Conservation (phyloP, 2,888 invertebrate genomes). For the Drosophila vallismaia region DNA sequence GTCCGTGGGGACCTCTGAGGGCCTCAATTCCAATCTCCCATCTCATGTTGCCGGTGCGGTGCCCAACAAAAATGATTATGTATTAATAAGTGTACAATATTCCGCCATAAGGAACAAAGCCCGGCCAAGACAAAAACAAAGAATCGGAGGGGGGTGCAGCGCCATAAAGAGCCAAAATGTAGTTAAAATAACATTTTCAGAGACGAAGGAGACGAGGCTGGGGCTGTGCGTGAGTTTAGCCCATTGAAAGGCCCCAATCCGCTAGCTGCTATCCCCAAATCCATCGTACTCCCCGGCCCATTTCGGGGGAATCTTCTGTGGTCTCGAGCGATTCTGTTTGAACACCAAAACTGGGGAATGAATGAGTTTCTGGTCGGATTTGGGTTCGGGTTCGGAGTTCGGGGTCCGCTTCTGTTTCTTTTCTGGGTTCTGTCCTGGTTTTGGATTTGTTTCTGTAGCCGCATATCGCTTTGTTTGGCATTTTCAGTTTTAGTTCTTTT, state of each 20-base stretch:
- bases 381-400: not conserved
- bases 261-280: slow-evolving; percentile 1
- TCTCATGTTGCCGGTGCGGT: slow-evolving; percentile 53
- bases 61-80: slow-evolving; percentile 65
- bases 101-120: slow-evolving; percentile 43
- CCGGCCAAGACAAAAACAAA: slow-evolving; percentile 14
- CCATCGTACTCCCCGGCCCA: slow-evolving; percentile 15
- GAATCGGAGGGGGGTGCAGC: slow-evolving; percentile 19
- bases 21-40: slow-evolving; percentile 14
- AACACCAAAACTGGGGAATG: slow-evolving; percentile 33
- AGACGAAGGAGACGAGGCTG: slow-evolving; percentile 38
- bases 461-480: slow-evolving; percentile 55
- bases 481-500: slow-evolving; percentile 48
- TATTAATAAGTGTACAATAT: slow-evolving; percentile 74
- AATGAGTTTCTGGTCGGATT: slow-evolving; percentile 36
- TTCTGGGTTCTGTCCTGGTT: slow-evolving; percentile 18
- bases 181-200: slow-evolving; percentile 70
- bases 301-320: slow-evolving; percentile 53
- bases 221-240: slow-evolving; percentile 63
- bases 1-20: slow-evolving; percentile 55
- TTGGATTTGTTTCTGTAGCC: slow-evolving; percentile 38
- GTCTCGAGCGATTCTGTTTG: slow-evolving; percentile 48
- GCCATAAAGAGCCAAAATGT: slow-evolving; percentile 62
- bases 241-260: slow-evolving; percentile 53
- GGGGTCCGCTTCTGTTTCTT: slow-evolving; percentile 8